Conservation (phyloP, 1,140 invertebrate genomes). For the Gonatopus flavifemur region DNA sequence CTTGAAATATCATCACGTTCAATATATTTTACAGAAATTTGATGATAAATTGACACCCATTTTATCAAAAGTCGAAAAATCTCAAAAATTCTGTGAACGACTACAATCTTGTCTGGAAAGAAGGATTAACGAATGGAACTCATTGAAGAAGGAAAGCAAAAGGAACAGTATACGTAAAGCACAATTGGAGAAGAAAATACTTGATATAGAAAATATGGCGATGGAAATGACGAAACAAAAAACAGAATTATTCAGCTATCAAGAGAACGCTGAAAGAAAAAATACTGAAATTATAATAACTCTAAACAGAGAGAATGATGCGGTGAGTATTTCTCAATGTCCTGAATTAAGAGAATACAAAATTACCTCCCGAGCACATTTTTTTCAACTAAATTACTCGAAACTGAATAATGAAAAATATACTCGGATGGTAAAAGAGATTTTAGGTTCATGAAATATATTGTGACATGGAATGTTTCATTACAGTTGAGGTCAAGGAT, state of each 20-base stretch:
- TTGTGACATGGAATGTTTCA: too few species aligned
- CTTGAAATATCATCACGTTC: too few species aligned
- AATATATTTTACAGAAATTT: conserved; percentile 29
- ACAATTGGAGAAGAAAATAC: conserved; percentile 56
- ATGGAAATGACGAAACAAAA: conserved; percentile 58
- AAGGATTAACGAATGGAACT: conserved; percentile 37
- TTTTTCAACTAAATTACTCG: too few species aligned
- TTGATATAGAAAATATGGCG: conserved; percentile 56
- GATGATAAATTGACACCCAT: conserved; percentile 43
- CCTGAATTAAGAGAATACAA: not conserved
- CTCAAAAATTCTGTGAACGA: conserved; percentile 39
- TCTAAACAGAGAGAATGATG: conserved; percentile 49
- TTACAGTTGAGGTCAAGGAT: conserved; percentile 43
- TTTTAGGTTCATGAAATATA: conserved; percentile 2
- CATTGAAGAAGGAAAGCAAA: conserved; percentile 42
- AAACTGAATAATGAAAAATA: too few species aligned
- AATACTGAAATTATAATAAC: conserved; percentile 37
- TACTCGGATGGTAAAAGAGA: too few species aligned
- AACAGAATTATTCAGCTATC: conserved; percentile 49
- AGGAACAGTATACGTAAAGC: conserved; percentile 38
- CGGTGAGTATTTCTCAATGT: conserved; percentile 23
- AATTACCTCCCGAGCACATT: too few species aligned
- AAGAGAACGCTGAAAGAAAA: conserved; percentile 46
- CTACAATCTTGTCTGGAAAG: conserved; percentile 42
- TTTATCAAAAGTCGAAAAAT: conserved; percentile 42